phyloP scores from a whole-genome alignment of 2,888 invertebrate genomes.

The Harpagoxenus sublaevis region DNA sequence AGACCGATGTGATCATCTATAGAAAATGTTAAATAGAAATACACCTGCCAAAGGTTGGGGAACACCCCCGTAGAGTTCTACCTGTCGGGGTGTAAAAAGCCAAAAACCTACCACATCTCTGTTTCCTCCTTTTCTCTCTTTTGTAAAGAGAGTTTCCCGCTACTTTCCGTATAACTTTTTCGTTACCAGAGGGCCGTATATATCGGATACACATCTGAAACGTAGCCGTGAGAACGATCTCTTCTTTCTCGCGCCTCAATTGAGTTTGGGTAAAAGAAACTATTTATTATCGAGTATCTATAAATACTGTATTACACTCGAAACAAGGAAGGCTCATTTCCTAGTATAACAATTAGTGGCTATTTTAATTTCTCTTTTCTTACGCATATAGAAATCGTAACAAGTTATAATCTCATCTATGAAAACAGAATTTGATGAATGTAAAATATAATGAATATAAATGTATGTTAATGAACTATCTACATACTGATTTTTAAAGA shows the following conservation, averaged over 20 bases:
- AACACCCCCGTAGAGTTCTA: constrained; percentile 80
- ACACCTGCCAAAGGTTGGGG: constrained; percentile 80
- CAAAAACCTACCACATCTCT: constrained; percentile 55
- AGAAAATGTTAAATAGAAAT: constrained; percentile 71
- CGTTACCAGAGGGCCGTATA: constrained; percentile 28
- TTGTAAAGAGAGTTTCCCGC: constrained; percentile 69
- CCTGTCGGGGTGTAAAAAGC: constrained; percentile 79
- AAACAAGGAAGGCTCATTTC: background rate
- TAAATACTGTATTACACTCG: background rate
- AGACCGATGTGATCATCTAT: constrained; percentile 41
- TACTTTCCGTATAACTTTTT: constrained; percentile 63
- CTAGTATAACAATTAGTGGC: background rate
- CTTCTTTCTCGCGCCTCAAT: background rate
- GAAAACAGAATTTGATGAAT: background rate
- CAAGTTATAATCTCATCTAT: background rate
- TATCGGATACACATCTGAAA: constrained; percentile 41
- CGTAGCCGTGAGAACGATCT: constrained; percentile 56
- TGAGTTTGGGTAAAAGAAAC: background rate
- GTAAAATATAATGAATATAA: background rate
- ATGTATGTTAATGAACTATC: background rate
- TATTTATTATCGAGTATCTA: background rate
- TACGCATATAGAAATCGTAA: background rate
- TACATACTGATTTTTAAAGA: background rate
- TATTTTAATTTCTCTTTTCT: background rate
- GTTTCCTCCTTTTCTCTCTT: background rate